These are phyloP conservation scores for Pseudoips prasinana DNA, from an alignment of 2,888 invertebrate species.

Conservation along the genomic window DNA sequence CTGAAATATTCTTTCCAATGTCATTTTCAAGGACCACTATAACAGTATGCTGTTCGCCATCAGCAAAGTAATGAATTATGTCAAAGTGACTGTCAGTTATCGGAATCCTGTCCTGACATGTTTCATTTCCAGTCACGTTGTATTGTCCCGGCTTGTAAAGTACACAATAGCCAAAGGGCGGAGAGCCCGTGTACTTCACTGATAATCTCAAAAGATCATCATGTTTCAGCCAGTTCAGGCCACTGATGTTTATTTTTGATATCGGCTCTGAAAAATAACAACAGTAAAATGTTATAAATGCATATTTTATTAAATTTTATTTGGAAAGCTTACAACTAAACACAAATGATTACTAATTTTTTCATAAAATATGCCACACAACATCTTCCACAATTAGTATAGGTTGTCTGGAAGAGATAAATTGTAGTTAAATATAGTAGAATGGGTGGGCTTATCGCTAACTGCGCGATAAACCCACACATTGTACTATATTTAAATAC, in stretches of 20 bases:
- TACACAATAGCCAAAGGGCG: constrained; percentile 87
- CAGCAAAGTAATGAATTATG: constrained; percentile 86
- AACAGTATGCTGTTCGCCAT: constrained; percentile 88
- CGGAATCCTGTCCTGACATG: constrained; percentile 73
- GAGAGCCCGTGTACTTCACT: constrained; percentile 88
- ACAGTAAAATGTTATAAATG: too few species aligned
- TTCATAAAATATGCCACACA: too few species aligned
- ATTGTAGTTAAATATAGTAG: too few species aligned
- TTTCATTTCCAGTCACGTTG: constrained; percentile 90
- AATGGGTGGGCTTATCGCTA: too few species aligned
- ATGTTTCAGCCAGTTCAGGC: constrained; percentile 91
- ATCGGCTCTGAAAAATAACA: constrained; percentile 88
- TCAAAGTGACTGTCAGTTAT: constrained; percentile 83
- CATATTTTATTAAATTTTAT: too few species aligned
- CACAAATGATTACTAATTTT: too few species aligned
- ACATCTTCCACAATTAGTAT: too few species aligned
- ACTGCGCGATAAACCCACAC: too few species aligned
- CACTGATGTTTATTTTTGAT: constrained; percentile 85
- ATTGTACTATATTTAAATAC: too few species aligned
- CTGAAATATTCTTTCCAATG: constrained; percentile 85
- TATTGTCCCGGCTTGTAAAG: constrained; percentile 83
- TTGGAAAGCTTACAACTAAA: too few species aligned
- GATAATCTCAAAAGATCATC: constrained; percentile 88
- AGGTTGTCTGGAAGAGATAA: too few species aligned
- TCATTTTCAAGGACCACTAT: constrained; percentile 90